Conservation (phyloP, 1,140 invertebrate genomes). For the Phenacoccus solenopsis region DNA sequence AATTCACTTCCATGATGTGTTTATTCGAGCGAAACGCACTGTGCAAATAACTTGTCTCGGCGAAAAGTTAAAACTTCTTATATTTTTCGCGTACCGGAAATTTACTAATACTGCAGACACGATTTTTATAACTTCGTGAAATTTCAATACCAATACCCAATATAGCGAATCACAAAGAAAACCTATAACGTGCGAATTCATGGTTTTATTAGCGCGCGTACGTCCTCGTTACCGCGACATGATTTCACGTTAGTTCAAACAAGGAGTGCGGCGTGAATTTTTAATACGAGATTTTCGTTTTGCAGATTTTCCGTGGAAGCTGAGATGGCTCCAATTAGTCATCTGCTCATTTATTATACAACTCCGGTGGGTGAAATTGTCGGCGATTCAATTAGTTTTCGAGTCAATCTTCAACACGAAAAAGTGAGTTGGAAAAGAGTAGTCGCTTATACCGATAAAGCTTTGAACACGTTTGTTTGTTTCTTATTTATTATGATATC, state of each 20-base stretch:
- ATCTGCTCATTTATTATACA: conserved; percentile 63
- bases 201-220: too few species aligned
- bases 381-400: conserved; percentile 48
- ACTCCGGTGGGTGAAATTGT: conserved; percentile 58
- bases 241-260: too few species aligned
- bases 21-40: neutral
- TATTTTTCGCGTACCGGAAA: neutral
- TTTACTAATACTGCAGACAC: neutral
- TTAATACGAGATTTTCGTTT: neutral
- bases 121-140: neutral
- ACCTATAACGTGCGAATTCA: neutral
- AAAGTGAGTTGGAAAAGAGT: too few species aligned
- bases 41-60: conserved; percentile 10
- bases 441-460: too few species aligned
- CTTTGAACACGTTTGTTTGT: too few species aligned
- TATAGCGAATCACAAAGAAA: neutral
- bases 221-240: too few species aligned
- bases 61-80: neutral
- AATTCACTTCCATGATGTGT: conserved; percentile 11
- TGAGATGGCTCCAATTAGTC: conserved; percentile 58
- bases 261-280: neutral
- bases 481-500: too few species aligned
- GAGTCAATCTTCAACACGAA: conserved; percentile 43
- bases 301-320: conserved; percentile 41
- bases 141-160: neutral